Evolutionary conservation across 2,797 vertebrate genomes (phyloP).

Genomic region (Paramormyrops hopkinsi): DNA sequence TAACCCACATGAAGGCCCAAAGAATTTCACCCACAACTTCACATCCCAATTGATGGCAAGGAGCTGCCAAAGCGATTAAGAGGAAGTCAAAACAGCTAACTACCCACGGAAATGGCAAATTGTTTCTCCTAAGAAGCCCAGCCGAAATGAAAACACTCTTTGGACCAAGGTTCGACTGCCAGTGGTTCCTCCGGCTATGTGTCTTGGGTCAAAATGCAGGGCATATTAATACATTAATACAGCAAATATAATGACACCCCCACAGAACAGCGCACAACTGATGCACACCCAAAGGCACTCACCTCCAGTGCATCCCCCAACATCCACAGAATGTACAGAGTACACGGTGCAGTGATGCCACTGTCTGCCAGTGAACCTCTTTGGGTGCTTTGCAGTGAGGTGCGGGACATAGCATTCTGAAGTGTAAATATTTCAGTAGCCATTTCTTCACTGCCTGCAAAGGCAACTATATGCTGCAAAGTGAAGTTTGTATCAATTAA

Average conservation of each 20-base stretch:
- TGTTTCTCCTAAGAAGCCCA: not conserved
- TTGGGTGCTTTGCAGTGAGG: not conserved
- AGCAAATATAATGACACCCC: not conserved
- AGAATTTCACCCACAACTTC: not conserved
- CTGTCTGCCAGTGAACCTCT: not conserved
- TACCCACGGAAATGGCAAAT: not conserved
- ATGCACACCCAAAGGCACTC: not conserved
- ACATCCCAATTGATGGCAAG: not conserved
- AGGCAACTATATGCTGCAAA: not conserved
- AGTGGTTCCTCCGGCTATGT: not conserved
- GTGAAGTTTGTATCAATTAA: not conserved
- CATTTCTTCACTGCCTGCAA: not conserved
- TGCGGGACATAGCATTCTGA: not conserved
- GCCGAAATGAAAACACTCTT: not conserved
- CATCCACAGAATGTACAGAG: not conserved
- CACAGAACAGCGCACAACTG: not conserved
- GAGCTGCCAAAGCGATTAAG: not conserved
- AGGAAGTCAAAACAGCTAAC: not conserved
- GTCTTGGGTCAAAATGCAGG: not conserved
- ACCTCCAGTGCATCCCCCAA: not conserved
- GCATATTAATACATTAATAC: not conserved
- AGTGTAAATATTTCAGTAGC: not conserved
- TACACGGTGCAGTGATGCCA: not conserved
- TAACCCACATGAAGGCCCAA: not conserved
- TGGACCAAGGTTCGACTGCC: not conserved